phyloP scores from a whole-genome alignment of 2,113 vertebrate species.

The Sphaerodactylus townsendi region DNA sequence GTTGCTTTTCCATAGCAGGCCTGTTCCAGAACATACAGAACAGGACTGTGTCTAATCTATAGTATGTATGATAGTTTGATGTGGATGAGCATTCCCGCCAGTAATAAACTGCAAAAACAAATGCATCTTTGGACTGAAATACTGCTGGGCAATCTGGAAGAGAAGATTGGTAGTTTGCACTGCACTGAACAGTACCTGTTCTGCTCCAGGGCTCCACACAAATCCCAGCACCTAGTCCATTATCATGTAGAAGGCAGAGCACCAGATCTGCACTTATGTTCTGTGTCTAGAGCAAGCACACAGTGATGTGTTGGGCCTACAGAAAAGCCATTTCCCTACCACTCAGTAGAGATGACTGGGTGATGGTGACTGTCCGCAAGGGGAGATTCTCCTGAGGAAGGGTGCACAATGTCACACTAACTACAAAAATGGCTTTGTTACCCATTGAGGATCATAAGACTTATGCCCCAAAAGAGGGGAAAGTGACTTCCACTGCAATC shows the following conservation, averaged over 20 bases:
- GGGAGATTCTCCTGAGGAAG: constrained; percentile 54
- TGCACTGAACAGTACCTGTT: neutral
- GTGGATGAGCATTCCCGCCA: neutral
- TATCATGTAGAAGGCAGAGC: neutral
- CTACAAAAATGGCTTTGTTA: constrained; percentile 36
- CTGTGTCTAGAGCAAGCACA: neutral
- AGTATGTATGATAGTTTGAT: neutral
- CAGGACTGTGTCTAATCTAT: neutral
- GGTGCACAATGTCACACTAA: constrained; percentile 33
- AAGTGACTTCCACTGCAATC: neutral
- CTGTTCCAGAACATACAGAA: neutral
- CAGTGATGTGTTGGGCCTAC: no score
- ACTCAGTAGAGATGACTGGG: neutral
- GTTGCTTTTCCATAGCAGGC: neutral
- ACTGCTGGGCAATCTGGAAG: neutral
- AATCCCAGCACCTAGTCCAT: neutral
- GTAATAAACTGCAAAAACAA: neutral
- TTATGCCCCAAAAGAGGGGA: neutral
- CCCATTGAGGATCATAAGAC: neutral
- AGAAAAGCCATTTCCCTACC: neutral
- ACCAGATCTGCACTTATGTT: no score
- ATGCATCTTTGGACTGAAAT: neutral
- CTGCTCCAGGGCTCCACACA: neutral
- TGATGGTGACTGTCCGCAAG: neutral
- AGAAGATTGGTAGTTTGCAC: neutral